A percentile compares a stretch with the other conserved stretches of the same genome.
Conservation (phyloP, 2,113 vertebrate genomes). For the Nestor notabilis region DNA sequence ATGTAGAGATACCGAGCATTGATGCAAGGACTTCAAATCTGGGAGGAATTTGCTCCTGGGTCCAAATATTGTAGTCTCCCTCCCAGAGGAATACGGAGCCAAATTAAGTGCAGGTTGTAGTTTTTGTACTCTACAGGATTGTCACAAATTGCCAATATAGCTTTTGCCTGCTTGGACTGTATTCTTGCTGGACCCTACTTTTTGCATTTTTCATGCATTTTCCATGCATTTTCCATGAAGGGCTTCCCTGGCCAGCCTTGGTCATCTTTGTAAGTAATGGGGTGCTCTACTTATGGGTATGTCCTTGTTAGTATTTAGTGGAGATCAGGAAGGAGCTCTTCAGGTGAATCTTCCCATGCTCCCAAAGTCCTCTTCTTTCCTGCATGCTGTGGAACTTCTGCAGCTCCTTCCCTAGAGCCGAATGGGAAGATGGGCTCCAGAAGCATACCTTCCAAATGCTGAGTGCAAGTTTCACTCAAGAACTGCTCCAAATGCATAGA, state of each 20-base stretch:
- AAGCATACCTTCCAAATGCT: accelerated
- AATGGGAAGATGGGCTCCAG: not conserved
- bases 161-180: not conserved
- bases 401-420: accelerated
- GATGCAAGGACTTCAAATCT: not conserved
- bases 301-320: not conserved
- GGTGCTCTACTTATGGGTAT: not conserved
- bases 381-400: not conserved
- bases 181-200: not conserved
- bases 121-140: not conserved
- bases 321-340: not conserved
- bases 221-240: not conserved
- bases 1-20: not conserved
- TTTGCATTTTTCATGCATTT: not conserved
- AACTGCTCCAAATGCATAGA: accelerated
- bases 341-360: not conserved
- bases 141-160: not conserved
- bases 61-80: not conserved
- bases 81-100: not conserved
- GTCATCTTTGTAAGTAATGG: not conserved
- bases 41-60: not conserved
- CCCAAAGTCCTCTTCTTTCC: not conserved
- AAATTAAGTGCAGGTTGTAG: not conserved
- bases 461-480: not conserved
- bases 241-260: not conserved